Evolutionary conservation across 2,888 invertebrate genomes (phyloP).

Genomic region (Drosophila macrothrix): DNA sequence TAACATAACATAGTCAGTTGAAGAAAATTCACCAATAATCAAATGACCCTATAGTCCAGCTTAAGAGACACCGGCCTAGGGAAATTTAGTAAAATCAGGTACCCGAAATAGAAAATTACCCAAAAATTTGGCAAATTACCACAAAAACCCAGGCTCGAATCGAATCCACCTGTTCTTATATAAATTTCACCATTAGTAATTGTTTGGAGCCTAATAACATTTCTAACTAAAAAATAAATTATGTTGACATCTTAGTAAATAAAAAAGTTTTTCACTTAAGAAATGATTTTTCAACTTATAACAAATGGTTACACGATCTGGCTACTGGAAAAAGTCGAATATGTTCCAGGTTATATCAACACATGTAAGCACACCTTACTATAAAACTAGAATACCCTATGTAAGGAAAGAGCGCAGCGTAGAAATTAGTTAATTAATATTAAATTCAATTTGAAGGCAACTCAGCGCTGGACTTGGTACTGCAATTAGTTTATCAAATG

Average conservation of each 20-base stretch:
- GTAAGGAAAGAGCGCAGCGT: slow-evolving; percentile 51
- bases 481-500: slow-evolving; percentile 73
- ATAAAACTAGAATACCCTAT: not conserved
- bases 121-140: not conserved
- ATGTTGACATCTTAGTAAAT: not conserved
- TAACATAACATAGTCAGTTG: slow-evolving; percentile 6
- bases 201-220: not conserved
- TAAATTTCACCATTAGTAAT: not conserved
- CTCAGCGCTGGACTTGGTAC: slow-evolving; percentile 14
- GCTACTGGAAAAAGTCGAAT: not conserved
- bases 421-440: slow-evolving; percentile 75
- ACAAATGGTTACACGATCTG: not conserved
- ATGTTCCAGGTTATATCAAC: not conserved
- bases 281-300: not conserved
- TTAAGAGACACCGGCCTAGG: not conserved
- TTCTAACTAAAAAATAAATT: not conserved
- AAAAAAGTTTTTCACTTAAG: not conserved
- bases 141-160: not conserved
- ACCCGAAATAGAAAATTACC: not conserved
- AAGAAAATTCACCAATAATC: slow-evolving; percentile 52
- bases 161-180: not conserved
- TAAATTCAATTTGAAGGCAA: slow-evolving; percentile 68
- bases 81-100: slow-evolving; percentile 55
- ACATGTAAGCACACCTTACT: not conserved
- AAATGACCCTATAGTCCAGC: slow-evolving; percentile 48